Base-by-base conservation (phyloP, 2,888 invertebrate genomes). In the Aricia artaxerxes region DNA sequence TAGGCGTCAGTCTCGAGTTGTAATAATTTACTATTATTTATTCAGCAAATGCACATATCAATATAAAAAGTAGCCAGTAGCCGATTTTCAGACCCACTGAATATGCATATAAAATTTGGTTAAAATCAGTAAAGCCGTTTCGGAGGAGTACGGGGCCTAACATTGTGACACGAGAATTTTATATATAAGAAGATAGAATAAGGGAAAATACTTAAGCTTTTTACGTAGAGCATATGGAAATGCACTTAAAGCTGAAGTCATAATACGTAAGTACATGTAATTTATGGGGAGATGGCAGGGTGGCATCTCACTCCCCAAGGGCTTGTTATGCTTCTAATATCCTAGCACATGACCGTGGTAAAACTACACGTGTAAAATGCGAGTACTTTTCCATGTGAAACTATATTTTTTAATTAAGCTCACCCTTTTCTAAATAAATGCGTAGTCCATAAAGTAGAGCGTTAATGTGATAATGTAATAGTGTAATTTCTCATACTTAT, bases 401-500 rank as follows among this genome's bases (percentile, higher is more conserved):
- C 73, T 73, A 73, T 44, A 49, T 40, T 49, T 73, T 49, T 31
- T 35, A 73, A 73, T 73, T 73, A 73, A 73, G 49, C 49, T n/a
- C 24, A 49, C 24, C 73, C 9, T 49, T 73, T 44, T 73, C 44
- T 73, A 49, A 73, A 73, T 44, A 73, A 73, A 1, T 73, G 7
- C n/a, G 73, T 24, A 49, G 73, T 11, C 49, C 49, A 24, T 49
- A 24, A 49, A 44, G n/a, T n/a, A 73, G 24, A 73, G 49, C 24
- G 24, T 49, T 49, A 73, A 44, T 73, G 73, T 16, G 73, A 5
- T 44, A 40, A 44, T 24, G n/a, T 73, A 11, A 7, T 31, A 24
- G 31, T 11, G 44, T 73, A 49, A 73, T 49, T 49, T 73, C 40
- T 73, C 49, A 49, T 73, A 73, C 24, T 73, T 73, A 73, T 49